Percentiles rank a stretch among this genome's conserved stretches.
Conservation (phyloP, 2,113 vertebrate genomes). For the Ochotona princeps region DNA sequence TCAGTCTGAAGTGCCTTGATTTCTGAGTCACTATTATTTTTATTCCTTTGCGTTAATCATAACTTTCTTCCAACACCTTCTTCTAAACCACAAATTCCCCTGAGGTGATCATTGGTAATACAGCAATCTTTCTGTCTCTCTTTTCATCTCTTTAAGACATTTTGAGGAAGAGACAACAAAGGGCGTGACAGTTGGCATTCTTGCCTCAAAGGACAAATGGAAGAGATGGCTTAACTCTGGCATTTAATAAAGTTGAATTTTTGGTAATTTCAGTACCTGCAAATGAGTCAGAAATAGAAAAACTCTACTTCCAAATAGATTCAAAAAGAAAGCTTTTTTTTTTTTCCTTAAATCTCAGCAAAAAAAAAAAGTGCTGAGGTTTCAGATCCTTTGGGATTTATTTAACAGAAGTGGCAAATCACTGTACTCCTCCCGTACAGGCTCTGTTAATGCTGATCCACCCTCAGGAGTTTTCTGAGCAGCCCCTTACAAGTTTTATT, state of each 20-base stretch:
- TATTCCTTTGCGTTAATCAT: conserved; percentile 54
- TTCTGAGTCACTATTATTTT: conserved; percentile 64
- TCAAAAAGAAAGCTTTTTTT: conserved; percentile 31
- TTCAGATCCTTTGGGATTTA: not conserved
- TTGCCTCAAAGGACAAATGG: conserved; percentile 20
- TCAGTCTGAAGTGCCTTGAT: conserved; percentile 51
- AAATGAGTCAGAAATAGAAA: conserved; percentile 54
- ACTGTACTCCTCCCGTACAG: conserved; percentile 13
- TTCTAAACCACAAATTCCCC: conserved; percentile 56
- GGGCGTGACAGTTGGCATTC: not conserved
- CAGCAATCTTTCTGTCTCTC: conserved; percentile 45
- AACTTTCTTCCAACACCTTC: conserved; percentile 57
- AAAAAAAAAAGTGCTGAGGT: not conserved
- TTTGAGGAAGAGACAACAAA: conserved; percentile 49
- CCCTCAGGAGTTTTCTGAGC: conserved; percentile 32
- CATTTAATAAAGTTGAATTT: conserved; percentile 40
- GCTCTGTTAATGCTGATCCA: not conserved
- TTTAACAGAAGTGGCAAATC: conserved; percentile 27
- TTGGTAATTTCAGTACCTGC: conserved; percentile 35
- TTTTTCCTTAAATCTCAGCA: not conserved
- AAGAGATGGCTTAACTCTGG: conserved; percentile 1
- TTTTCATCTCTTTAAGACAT: conserved; percentile 43
- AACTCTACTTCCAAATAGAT: conserved; percentile 6
- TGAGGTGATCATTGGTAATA: conserved; percentile 46
- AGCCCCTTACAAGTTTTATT: conserved; percentile 52